Percentiles rank a stretch among this genome's conserved stretches.
These are phyloP conservation scores for Thermophis baileyi DNA, from an alignment of 2,113 vertebrate species.

Conservation along the genomic window DNA sequence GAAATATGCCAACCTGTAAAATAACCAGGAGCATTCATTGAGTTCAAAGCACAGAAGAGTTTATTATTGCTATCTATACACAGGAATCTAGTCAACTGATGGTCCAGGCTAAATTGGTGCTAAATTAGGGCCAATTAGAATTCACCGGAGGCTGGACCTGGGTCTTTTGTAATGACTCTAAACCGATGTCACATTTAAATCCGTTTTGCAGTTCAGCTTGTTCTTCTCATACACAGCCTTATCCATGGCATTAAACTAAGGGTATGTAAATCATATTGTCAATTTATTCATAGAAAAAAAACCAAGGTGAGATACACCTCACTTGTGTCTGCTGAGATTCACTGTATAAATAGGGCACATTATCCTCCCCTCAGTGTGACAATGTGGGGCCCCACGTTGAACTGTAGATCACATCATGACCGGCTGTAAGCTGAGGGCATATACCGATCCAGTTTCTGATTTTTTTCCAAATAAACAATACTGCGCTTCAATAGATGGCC, in stretches of 20 bases:
- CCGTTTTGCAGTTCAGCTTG: not conserved
- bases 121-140: not conserved
- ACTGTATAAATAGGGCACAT: not conserved
- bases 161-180: not conserved
- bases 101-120: not conserved
- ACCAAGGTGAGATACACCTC: not conserved
- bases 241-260: not conserved
- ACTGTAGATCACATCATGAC: not conserved
- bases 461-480: not conserved
- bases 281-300: not conserved
- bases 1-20: not conserved
- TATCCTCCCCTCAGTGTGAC: not conserved
- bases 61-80: not conserved
- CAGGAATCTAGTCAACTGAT: not conserved
- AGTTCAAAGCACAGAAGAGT: not conserved
- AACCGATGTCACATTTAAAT: not conserved
- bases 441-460: not conserved
- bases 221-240: not conserved
- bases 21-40: not conserved
- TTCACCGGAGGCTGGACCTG: not conserved
- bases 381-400: too few species aligned
- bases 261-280: not conserved
- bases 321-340: not conserved
- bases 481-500: not conserved
- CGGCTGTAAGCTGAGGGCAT: not conserved